Evolutionary conservation across 2,113 vertebrate genomes (phyloP).

Genomic region (Festucalex cinctus): DNA sequence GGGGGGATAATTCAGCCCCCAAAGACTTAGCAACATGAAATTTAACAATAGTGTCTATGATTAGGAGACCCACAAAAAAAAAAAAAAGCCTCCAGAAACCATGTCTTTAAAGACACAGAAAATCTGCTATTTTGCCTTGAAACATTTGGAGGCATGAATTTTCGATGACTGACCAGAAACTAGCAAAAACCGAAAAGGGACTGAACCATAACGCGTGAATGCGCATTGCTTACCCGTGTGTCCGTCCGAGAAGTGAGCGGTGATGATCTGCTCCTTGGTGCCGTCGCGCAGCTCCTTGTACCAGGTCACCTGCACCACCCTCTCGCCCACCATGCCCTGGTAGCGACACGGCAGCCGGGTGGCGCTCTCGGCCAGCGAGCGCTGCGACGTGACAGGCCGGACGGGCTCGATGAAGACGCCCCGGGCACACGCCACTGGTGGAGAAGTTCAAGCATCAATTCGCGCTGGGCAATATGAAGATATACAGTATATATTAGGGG

Average conservation of each 20-base stretch:
- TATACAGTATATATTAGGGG: too few relatives aligned
- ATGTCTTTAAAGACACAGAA: too few relatives aligned
- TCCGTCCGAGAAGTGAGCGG: slow-evolving; percentile 55
- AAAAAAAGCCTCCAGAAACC: not conserved
- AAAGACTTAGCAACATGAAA: too few relatives aligned
- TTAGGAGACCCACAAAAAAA: not conserved
- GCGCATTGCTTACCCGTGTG: slow-evolving; percentile 46
- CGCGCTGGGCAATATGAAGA: too few relatives aligned
- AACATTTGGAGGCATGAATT: not conserved
- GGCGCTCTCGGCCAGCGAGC: slow-evolving; percentile 43
- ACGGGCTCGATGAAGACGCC: slow-evolving; percentile 59
- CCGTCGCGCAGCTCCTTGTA: slow-evolving; percentile 48
- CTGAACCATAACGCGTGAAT: not conserved
- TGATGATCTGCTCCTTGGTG: slow-evolving; percentile 64
- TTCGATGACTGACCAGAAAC: not conserved
- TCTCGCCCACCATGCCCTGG: slow-evolving; percentile 4
- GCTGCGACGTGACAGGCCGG: slow-evolving; percentile 10
- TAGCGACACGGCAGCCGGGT: slow-evolving; percentile 69
- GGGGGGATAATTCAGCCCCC: too few relatives aligned
- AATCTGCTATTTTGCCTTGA: too few relatives aligned
- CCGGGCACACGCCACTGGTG: slow-evolving; percentile 20
- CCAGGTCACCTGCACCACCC: slow-evolving; percentile 74
- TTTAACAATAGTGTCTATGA: not conserved
- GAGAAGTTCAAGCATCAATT: not conserved
- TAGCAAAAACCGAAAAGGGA: not conserved